Evolutionary conservation across 1,140 invertebrate species (phyloP), one percentile per base, ranked within the genome.

Genomic region (Schmidtea mediterranea): DNA sequence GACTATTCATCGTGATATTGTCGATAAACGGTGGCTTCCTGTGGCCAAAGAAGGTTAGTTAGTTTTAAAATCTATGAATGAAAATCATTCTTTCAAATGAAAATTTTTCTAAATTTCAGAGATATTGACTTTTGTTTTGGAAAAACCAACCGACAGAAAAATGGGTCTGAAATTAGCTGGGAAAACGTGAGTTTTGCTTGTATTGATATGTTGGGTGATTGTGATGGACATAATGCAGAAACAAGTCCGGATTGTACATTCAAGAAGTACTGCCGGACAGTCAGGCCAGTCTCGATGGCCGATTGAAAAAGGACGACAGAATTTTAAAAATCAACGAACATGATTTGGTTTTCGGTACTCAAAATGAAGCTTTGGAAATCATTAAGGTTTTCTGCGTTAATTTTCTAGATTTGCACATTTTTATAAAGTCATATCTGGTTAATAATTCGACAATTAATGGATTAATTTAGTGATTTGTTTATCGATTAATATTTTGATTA

Each of bases 121-220:
- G 57, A 61, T 68, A 18, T 48, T 66, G 32, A 67, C 61, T 46
- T 62, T 71, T 18, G 62, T 59, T 8, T 49, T 71, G 23, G 57
- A 53, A 13, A 69, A 68, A 53, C 53, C 59, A 18, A 57, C 59
- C 50, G 65, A 61, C 15, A 65, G 60, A 46, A 66, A 65, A 51
- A 57, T 71, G 36, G 69, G 69, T 36, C 65, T 71, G 18, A 63
- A 67, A 53, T 55, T 71, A 2, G 66, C 66, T 49, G 66, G 63
- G 6, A 63, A 65, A 57, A 63, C 61, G 63, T 67, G 54, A 54
- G 55, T 41, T 36, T 0, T 19, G 9, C 15, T n/a, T n/a, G n/a
- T n/a, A n/a, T n/a, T n/a, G n/a, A n/a, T n/a, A n/a, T n/a, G n/a
- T n/a, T n/a, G n/a, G n/a, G n/a, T n/a, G n/a, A n/a, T n/a, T n/a